phyloP scores from a whole-genome alignment of 2,888 invertebrate genomes.

The Drosophila paranaensis region DNA sequence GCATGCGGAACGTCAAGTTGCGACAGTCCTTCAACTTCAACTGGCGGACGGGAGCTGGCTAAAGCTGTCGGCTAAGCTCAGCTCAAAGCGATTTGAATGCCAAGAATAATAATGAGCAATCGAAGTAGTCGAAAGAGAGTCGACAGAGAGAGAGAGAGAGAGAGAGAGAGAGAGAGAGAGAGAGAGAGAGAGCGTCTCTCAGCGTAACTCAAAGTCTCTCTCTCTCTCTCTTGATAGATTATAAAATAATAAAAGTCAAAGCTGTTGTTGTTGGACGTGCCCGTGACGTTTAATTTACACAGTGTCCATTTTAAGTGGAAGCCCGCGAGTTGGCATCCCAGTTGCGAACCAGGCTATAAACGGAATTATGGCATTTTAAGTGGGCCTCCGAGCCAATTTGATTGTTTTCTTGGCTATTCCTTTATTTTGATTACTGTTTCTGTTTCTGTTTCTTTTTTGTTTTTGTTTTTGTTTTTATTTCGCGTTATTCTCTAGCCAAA shows the following conservation, averaged over 20 bases:
- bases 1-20: constrained; percentile 74
- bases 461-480: constrained; percentile 12
- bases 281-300: constrained; percentile 73
- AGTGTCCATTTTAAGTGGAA: constrained; percentile 61
- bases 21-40: constrained; percentile 77
- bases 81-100: constrained; percentile 58
- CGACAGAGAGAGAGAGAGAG: too few species aligned
- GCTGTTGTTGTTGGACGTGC: constrained; percentile 71
- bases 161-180: constrained; percentile 19
- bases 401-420: constrained; percentile 30
- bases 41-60: constrained; percentile 57
- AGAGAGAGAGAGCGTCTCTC: constrained; percentile 18
- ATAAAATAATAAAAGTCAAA: constrained; percentile 76
- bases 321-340: constrained; percentile 15
- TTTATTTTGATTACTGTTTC: not conserved
- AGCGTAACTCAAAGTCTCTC: not conserved
- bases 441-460: not conserved
- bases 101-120: constrained; percentile 73
- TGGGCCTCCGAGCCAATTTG: constrained; percentile 65
- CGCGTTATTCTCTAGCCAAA: constrained; percentile 42
- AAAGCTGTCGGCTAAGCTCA: constrained; percentile 55
- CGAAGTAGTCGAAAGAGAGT: constrained; percentile 20
- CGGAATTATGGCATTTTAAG: constrained; percentile 78
- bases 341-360: constrained; percentile 51
- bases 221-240: constrained; percentile 44